These are phyloP conservation scores for Drosophila nannoptera DNA, from an alignment of 1,140 invertebrate species.

Conservation along the genomic window DNA sequence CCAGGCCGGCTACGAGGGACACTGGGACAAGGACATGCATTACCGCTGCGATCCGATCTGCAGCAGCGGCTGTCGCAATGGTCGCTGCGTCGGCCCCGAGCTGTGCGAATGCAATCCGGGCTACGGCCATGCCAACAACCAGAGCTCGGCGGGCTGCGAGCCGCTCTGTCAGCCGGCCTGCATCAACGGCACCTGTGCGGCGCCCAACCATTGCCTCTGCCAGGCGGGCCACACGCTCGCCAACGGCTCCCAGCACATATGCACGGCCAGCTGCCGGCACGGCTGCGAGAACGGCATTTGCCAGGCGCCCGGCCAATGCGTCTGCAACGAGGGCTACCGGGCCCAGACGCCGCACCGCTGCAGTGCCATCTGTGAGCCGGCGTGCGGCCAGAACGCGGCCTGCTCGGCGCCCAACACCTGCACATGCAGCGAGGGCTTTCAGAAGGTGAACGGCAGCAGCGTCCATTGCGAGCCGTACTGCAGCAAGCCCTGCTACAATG, in stretches of 20 bases:
- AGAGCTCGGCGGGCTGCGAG: slow-evolving; percentile 58
- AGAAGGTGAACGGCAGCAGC: slow-evolving; percentile 69
- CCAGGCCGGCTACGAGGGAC: slow-evolving; percentile 59
- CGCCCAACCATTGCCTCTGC: slow-evolving; percentile 79
- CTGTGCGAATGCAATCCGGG: slow-evolving; percentile 76
- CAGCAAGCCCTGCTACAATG: slow-evolving; percentile 74
- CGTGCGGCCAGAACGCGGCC: slow-evolving; percentile 80
- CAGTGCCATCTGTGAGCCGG: slow-evolving; percentile 80
- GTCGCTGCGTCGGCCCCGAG: slow-evolving; percentile 79
- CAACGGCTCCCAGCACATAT: slow-evolving; percentile 46
- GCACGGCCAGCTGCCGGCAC: slow-evolving; percentile 64
- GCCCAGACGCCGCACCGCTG: slow-evolving; percentile 76
- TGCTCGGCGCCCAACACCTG: slow-evolving; percentile 82
- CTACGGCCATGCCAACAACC: slow-evolving; percentile 42
- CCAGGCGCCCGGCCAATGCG: slow-evolving; percentile 61
- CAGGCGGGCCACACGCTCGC: slow-evolving; percentile 57
- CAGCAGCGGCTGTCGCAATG: slow-evolving; percentile 59
- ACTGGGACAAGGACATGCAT: slow-evolving; percentile 24
- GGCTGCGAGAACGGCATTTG: slow-evolving; percentile 75
- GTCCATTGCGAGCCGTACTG: slow-evolving; percentile 71
- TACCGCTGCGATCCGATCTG: slow-evolving; percentile 66
- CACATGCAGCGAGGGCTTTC: slow-evolving; percentile 81
- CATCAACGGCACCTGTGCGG: slow-evolving; percentile 77
- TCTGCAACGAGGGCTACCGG: slow-evolving; percentile 65
- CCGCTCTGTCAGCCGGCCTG: slow-evolving; percentile 73